These are phyloP conservation scores for Subanguina moxae DNA, from an alignment of 1,140 invertebrate species.

Conservation along the genomic window DNA sequence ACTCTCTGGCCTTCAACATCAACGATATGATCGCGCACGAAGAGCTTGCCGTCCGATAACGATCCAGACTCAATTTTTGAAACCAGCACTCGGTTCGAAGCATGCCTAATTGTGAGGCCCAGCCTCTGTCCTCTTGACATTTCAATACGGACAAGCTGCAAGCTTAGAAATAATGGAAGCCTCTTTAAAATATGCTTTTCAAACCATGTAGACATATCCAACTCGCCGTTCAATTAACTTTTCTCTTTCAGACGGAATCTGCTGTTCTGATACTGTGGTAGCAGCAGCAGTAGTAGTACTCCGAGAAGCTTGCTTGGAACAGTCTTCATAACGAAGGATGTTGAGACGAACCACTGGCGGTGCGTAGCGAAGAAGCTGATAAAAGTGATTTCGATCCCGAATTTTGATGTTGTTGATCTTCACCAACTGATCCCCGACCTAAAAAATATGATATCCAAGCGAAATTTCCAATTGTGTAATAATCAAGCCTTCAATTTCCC, in stretches of 20 bases:
- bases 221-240: conserved; percentile 50
- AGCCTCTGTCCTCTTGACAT: conserved; percentile 47
- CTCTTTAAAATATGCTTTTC: not conserved
- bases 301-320: not conserved
- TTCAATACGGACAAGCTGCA: conserved; percentile 45
- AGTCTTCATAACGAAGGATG: conserved; percentile 28
- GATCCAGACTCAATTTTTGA: conserved; percentile 37
- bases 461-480: not conserved
- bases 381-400: conserved; percentile 47
- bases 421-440: conserved; percentile 51
- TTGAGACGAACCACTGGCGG: conserved; percentile 30
- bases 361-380: conserved; percentile 44
- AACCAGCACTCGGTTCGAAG: conserved; percentile 44
- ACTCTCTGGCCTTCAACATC: conserved; percentile 49
- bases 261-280: not conserved
- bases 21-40: conserved; percentile 49
- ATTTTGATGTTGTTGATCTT: conserved; percentile 38
- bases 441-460: not conserved
- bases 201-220: conserved; percentile 41
- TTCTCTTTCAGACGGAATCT: conserved; percentile 48
- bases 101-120: conserved; percentile 52
- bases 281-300: not conserved
- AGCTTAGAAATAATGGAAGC: not conserved
- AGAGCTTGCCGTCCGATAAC: conserved; percentile 25
- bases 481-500: conserved; percentile 46